These are phyloP conservation scores for Amblyraja radiata DNA, from an alignment of 2,797 vertebrate genomes.

Conservation along the genomic window DNA sequence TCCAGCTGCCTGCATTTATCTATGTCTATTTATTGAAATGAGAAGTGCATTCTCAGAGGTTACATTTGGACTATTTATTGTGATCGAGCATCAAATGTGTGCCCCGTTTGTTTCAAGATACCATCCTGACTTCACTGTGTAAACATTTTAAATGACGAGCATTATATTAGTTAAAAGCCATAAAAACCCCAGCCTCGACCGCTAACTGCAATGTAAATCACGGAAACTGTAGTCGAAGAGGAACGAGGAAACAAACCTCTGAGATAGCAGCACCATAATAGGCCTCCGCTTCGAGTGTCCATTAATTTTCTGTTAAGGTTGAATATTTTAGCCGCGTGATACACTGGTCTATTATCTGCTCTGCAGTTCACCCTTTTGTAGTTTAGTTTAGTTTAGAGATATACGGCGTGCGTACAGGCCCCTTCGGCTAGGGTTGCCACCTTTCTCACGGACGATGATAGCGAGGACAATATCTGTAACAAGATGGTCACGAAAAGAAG, in stretches of 20 bases:
- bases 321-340: not conserved
- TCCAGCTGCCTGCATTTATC: constrained; percentile 34
- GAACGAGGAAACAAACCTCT: not conserved
- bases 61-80: constrained; percentile 34
- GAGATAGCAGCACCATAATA: not conserved
- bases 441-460: too few species aligned
- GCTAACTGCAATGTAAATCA: constrained; percentile 31
- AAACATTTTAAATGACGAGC: constrained; percentile 34
- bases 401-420: too few species aligned
- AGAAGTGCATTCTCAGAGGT: constrained; percentile 37
- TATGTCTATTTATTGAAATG: constrained; percentile 24
- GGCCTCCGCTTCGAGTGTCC: not conserved
- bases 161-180: constrained; percentile 19
- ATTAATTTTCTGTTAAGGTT: constrained; percentile 24
- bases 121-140: constrained; percentile 1
- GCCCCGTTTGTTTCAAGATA: constrained; percentile 24
- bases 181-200: constrained; percentile 23
- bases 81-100: not conserved
- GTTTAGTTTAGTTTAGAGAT: too few species aligned
- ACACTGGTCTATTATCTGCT: not conserved
- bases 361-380: not conserved
- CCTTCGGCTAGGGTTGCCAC: too few species aligned
- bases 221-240: not conserved
- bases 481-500: too few species aligned
- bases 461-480: too few species aligned